Conservation (phyloP, 2,113 vertebrate species). For the Amia ocellicauda region DNA sequence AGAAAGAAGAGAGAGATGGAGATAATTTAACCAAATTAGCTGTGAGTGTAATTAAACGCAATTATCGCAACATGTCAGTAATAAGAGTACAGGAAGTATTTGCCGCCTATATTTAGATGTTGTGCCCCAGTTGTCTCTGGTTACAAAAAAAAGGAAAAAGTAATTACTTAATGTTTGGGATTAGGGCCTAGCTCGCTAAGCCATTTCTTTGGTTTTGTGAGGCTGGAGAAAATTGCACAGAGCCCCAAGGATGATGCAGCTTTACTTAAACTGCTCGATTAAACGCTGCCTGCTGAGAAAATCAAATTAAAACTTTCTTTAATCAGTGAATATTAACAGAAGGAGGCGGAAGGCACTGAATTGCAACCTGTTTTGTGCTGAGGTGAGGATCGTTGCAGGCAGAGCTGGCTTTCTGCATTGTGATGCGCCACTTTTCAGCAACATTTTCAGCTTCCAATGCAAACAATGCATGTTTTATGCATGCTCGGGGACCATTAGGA, state of each 20-base stretch:
- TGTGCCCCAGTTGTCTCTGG: constrained; percentile 19
- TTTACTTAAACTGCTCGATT: constrained; percentile 72
- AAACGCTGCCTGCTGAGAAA: constrained; percentile 69
- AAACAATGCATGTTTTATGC: neutral
- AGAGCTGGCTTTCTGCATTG: neutral
- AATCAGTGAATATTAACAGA: constrained; percentile 8
- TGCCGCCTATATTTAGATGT: constrained; percentile 42
- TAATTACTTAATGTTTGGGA: constrained; percentile 63
- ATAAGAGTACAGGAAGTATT: constrained; percentile 36
- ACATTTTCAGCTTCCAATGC: neutral
- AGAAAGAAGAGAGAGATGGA: constrained; percentile 52
- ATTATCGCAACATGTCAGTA: constrained; percentile 63
- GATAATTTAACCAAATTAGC: constrained; percentile 52
- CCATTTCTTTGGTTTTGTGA: constrained; percentile 6
- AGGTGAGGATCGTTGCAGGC: too few species aligned
- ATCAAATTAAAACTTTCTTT: constrained; percentile 71
- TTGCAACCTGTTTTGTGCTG: neutral
- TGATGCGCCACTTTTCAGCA: neutral
- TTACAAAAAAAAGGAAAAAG: constrained; percentile 20
- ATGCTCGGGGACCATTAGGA: too few species aligned
- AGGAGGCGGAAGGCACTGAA: neutral
- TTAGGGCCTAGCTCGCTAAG: constrained; percentile 31
- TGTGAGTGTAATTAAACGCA: constrained; percentile 62
- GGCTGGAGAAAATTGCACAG: constrained; percentile 44
- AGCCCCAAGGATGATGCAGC: constrained; percentile 65